Conservation (phyloP, 1,140 invertebrate genomes). For the Drosophila nannoptera region DNA sequence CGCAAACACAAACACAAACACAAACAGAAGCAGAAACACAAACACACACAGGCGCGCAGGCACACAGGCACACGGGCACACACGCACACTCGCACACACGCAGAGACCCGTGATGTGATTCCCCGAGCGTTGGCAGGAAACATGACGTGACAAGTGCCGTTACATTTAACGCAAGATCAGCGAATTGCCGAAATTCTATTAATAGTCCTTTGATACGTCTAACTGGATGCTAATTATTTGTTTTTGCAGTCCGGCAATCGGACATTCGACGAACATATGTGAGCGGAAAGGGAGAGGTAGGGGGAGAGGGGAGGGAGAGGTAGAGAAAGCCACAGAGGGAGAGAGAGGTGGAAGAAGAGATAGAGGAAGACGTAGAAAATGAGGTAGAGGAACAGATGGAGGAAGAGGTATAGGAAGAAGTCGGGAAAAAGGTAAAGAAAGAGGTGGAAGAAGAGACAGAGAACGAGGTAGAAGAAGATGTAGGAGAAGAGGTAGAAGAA, state of each 20-base stretch:
- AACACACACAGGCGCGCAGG: no score
- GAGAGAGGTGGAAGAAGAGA: not conserved
- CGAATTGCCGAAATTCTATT: conserved; percentile 18
- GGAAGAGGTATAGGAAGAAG: not conserved
- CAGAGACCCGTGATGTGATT: not conserved
- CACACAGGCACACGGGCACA: not conserved
- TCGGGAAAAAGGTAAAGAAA: not conserved
- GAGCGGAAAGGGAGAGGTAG: not conserved
- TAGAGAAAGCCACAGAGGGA: not conserved
- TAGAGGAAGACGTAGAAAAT: not conserved
- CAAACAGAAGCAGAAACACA: conserved; percentile 3
- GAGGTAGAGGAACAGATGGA: not conserved
- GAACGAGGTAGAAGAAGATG: not conserved
- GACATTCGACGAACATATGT: not conserved
- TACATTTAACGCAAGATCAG: conserved; percentile 25
- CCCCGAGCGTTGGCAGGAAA: conserved; percentile 14
- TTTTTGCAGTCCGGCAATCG: not conserved
- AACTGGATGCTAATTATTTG: conserved; percentile 6
- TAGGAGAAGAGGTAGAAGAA: not conserved
- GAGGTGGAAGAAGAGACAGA: not conserved
- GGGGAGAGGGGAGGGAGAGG: not conserved
- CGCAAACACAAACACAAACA: not conserved
- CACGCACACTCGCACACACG: not conserved
- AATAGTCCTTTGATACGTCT: not conserved
- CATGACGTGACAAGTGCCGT: conserved; percentile 33